A percentile compares a stretch with the other conserved stretches of the same genome.
phyloP scores from a whole-genome alignment of 2,888 invertebrate species.

The Lepeophtheirus nordmannii region DNA sequence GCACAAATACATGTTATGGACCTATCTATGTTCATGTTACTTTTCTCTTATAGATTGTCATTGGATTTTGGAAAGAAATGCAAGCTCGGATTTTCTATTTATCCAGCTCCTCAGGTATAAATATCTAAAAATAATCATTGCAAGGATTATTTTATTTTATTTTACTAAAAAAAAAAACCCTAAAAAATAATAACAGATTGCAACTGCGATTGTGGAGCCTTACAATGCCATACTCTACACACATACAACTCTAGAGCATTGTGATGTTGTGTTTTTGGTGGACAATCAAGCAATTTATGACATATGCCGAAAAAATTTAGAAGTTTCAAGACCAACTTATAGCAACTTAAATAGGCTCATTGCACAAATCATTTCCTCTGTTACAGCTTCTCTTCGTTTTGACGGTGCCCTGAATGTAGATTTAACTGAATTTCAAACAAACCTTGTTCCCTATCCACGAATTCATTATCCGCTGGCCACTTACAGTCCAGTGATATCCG shows the following conservation, averaged over 20 bases:
- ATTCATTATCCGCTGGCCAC: conserved; percentile 67
- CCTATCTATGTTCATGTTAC: too few species aligned
- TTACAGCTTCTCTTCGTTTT: conserved; percentile 32
- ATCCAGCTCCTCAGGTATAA: conserved; percentile 25
- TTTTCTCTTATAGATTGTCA: conserved; percentile 30
- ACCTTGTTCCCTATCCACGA: conserved; percentile 75
- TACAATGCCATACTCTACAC: conserved; percentile 37
- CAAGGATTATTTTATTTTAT: too few species aligned
- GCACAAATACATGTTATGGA: too few species aligned
- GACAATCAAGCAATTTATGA: conserved; percentile 55
- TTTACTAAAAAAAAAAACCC: too few species aligned
- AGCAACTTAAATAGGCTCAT: conserved; percentile 69
- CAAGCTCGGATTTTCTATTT: conserved; percentile 33
- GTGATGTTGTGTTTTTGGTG: conserved; percentile 42
- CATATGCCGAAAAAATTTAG: conserved; percentile 67
- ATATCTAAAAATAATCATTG: background rate
- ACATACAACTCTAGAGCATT: conserved; percentile 42
- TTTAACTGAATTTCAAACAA: conserved; percentile 61
- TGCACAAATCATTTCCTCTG: conserved; percentile 43
- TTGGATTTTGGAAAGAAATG: conserved; percentile 42
- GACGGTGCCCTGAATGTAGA: conserved; percentile 58
- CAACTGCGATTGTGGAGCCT: conserved; percentile 37
- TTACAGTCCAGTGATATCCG: conserved; percentile 30
- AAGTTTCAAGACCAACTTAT: conserved; percentile 67
- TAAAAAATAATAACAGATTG: conserved; percentile 30